Base-by-base conservation (phyloP, 2,113 vertebrate genomes). In the Mohoua ochrocephala region DNA sequence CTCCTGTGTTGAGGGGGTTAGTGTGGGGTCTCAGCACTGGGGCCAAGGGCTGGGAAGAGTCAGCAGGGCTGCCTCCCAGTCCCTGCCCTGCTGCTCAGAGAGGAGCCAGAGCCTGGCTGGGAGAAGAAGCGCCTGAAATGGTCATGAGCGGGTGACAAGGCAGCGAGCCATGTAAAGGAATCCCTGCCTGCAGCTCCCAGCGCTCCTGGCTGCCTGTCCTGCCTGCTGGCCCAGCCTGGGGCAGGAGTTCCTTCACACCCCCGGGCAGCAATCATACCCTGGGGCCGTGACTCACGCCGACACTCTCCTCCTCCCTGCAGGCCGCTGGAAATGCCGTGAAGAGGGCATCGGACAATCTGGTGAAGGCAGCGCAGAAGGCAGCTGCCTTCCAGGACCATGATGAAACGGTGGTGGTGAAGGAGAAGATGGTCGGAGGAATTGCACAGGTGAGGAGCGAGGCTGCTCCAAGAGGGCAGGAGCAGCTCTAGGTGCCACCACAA, bases 371-470 rank as follows among this genome's bases (percentile, higher is more conserved):
- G 0, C 99, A 99, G 98, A 99, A 99, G 77, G 99, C 99, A 4
- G 99, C 99, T 6, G 99, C 99, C 19, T 99, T 99, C 57, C 99
- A 99, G 84, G 99, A 99, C 63, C 98, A 99, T 3, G 99, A 99
- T 26, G 98, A 99, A 47, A 98, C 98, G 0, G 99, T 99, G 91
- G 99, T 99, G 95, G 99, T 99, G 84, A 99, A 99, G 97, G 99
- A 99, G 92, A 99, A 98, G 97, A 99, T 99, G 99, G 99, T 99
- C 0, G 99, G 99, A 39, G 99, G 99, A 24, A 99, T 99, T 52
- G 99, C 99, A 94, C 99, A 99, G 99, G 99, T 99, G 95, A 98
- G 98, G 79, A 89, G 30, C 1, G 2, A 16, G 37, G 15, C 49
- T 4, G 4, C 35, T 30, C 5, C 56, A 15, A 7, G 18, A 19